Conservation (phyloP, 37 sponge, comb jelly and placozoan genomes). For the Cliona cf. orientalis region DNA sequence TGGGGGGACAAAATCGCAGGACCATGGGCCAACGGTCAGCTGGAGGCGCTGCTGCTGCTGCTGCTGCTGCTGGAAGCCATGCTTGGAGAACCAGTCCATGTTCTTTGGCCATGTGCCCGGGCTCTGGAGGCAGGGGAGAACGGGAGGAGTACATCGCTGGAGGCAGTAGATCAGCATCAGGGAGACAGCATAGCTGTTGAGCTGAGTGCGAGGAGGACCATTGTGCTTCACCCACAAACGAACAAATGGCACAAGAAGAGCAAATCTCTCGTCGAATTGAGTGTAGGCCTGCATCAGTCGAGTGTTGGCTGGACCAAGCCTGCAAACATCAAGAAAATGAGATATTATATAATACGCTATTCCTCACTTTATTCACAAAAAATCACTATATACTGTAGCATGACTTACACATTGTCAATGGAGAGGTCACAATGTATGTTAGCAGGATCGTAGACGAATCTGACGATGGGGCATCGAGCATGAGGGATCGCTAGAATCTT, state of each 20-base stretch:
- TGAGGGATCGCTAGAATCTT: conserved; percentile 14
- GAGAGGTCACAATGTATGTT: conserved; percentile 54
- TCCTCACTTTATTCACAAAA: too few species aligned
- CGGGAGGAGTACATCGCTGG: conserved; percentile 51
- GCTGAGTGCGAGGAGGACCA: conserved; percentile 4
- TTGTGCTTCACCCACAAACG: conserved; percentile 24
- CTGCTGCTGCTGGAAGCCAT: too few species aligned
- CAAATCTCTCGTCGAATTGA: conserved; percentile 47
- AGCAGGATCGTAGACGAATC: conserved; percentile 19
- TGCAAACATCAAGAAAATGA: too few species aligned
- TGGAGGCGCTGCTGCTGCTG: background rate
- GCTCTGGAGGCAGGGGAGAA: conserved; percentile 70
- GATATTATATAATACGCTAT: too few species aligned
- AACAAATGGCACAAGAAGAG: conserved; percentile 13
- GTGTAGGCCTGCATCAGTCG: conserved; percentile 53
- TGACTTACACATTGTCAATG: conserved; percentile 40
- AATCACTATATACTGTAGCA: too few species aligned
- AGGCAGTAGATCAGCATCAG: conserved; percentile 63
- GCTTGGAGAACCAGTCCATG: conserved; percentile 55
- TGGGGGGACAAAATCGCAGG: conserved; percentile 15
- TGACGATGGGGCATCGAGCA: conserved; percentile 67
- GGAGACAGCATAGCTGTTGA: conserved; percentile 70
- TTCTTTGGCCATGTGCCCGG: conserved; percentile 63
- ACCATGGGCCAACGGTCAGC: conserved; percentile 6
- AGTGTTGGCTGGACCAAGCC: conserved; percentile 52